phyloP scores from a whole-genome alignment of 2,888 invertebrate species.

The Dynastes tityus region DNA sequence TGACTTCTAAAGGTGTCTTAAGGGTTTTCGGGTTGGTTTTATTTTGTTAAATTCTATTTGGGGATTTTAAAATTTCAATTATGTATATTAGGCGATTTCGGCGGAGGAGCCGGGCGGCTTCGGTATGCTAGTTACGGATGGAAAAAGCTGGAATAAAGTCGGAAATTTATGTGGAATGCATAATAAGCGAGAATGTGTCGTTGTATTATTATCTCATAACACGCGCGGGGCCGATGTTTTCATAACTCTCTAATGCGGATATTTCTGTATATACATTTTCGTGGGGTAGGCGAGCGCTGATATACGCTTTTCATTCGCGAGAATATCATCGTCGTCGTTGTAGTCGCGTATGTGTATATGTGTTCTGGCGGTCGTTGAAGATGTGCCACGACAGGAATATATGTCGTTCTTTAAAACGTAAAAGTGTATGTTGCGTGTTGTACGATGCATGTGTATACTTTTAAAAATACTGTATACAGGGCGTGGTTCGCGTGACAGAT shows the following conservation, averaged over 20 bases:
- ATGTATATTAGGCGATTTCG: conserved; percentile 45
- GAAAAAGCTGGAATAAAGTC: conserved; percentile 16
- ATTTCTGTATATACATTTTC: conserved; percentile 31
- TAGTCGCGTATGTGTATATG: neutral
- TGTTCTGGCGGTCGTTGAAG: conserved; percentile 19
- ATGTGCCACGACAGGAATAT: conserved; percentile 20
- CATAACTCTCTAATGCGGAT: conserved; percentile 42
- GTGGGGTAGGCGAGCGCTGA: conserved; percentile 22
- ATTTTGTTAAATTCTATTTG: conserved; percentile 58
- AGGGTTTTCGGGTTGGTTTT: conserved; percentile 63
- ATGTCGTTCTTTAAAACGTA: conserved; percentile 24
- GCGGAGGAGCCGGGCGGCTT: conserved; percentile 31
- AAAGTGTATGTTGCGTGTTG: conserved; percentile 23
- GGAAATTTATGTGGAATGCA: conserved; percentile 36
- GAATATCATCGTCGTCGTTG: conserved; percentile 16
- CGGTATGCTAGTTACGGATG: neutral
- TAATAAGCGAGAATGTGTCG: conserved; percentile 41
- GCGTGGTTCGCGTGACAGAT: too few species aligned
- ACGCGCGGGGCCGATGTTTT: conserved; percentile 38
- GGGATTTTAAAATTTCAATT: conserved; percentile 54
- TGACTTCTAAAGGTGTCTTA: conserved; percentile 68
- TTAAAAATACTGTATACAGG: neutral
- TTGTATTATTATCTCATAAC: conserved; percentile 47
- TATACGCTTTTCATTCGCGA: conserved; percentile 24
- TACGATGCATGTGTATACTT: neutral